A percentile compares a stretch with the other conserved stretches of the same genome.
Evolutionary conservation across 2,113 vertebrate genomes (phyloP).

Genomic region (Puntigrus tetrazona): DNA sequence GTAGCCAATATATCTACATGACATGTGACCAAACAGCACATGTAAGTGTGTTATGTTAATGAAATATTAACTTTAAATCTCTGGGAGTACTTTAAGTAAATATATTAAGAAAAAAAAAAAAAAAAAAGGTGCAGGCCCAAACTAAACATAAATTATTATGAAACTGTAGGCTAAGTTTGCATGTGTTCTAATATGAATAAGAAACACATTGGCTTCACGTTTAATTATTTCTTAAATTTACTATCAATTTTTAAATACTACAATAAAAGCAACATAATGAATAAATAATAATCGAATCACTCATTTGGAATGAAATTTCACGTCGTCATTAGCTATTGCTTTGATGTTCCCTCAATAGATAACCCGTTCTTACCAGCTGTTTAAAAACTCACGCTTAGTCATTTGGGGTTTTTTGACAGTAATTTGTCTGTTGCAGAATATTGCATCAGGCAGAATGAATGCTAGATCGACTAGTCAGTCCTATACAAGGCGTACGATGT

Average conservation of each 20-base stretch:
- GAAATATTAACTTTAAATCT: background rate
- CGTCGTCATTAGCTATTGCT: background rate
- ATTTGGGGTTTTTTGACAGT: constrained; percentile 29
- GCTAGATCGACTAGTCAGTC: background rate
- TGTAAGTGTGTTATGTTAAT: background rate
- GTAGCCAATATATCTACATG: background rate
- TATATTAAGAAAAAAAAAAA: background rate
- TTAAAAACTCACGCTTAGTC: background rate
- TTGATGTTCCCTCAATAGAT: background rate
- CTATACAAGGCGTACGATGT: background rate
- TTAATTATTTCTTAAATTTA: background rate
- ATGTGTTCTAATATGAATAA: background rate
- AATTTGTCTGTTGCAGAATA: constrained; percentile 34
- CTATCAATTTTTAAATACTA: too few relatives aligned
- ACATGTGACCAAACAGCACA: background rate
- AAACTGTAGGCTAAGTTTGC: background rate
- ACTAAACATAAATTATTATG: background rate
- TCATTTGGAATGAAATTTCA: background rate
- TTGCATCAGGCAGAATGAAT: constrained; percentile 52
- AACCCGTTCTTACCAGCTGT: constrained; percentile 20
- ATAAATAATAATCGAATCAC: background rate
- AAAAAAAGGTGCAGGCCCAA: background rate
- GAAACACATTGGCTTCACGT: background rate
- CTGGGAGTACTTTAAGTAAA: background rate
- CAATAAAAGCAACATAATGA: too few relatives aligned